phyloP scores from a whole-genome alignment of 2,797 vertebrate genomes.

The Smutsia temminckii region DNA sequence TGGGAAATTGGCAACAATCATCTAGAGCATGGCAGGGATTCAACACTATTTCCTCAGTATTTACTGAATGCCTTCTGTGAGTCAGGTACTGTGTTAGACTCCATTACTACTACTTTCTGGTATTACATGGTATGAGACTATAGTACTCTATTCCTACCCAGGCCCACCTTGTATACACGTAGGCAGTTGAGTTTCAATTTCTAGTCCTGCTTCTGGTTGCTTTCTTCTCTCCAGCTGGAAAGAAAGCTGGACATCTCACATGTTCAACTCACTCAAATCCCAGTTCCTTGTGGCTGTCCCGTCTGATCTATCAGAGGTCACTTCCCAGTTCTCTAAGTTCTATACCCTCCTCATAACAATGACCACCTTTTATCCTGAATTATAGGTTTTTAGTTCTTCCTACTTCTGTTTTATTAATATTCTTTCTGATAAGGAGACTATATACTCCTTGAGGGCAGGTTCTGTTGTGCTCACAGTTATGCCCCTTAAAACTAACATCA shows the following conservation, averaged over 20 bases:
- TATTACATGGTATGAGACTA: neutral
- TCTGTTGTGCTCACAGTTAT: neutral
- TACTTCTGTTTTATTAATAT: neutral
- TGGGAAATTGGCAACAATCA: neutral
- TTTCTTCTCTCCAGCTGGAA: neutral
- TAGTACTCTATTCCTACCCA: neutral
- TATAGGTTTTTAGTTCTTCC: neutral
- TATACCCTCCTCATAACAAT: neutral
- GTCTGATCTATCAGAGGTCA: neutral
- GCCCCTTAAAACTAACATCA: neutral
- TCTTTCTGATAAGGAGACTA: conserved; percentile 18
- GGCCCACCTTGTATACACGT: neutral
- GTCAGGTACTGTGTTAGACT: neutral
- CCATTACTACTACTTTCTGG: neutral
- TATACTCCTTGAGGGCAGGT: neutral
- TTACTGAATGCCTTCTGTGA: neutral
- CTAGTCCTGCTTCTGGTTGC: neutral
- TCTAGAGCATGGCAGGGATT: neutral
- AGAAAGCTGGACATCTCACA: neutral
- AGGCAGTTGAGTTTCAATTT: neutral
- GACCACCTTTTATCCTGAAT: neutral
- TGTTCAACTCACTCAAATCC: neutral
- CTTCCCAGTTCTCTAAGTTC: neutral
- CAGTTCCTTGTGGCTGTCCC: neutral
- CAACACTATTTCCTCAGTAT: neutral